These are phyloP conservation scores for Dendroctonus ponderosae DNA, from an alignment of 1,140 invertebrate species.

Conservation along the genomic window DNA sequence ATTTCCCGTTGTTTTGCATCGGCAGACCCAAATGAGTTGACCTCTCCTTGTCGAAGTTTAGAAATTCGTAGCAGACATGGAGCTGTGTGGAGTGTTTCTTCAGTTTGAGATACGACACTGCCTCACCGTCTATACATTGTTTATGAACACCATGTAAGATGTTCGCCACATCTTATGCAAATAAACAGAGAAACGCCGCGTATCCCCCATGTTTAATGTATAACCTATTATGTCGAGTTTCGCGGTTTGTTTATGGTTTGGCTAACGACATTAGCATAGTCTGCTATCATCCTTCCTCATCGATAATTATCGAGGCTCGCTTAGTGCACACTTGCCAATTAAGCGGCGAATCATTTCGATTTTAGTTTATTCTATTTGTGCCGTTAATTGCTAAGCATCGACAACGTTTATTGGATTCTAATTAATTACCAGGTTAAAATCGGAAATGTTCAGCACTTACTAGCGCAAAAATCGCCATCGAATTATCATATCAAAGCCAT, in stretches of 20 bases:
- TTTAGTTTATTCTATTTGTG: slow-evolving; percentile 1
- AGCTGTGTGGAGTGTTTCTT: neutral
- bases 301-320: slow-evolving; percentile 25
- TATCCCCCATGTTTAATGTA: slow-evolving; percentile 31
- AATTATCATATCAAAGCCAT: neutral
- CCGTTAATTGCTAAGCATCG: neutral
- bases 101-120: slow-evolving; percentile 7
- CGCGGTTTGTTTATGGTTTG: slow-evolving; percentile 32
- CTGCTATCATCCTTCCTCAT: slow-evolving; percentile 28
- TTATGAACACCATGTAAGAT: slow-evolving; percentile 31
- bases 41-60: no score
- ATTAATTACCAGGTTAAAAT: slow-evolving; percentile 2
- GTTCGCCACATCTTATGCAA: slow-evolving; percentile 34
- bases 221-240: slow-evolving; percentile 34
- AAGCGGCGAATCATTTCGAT: neutral
- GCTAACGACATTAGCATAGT: slow-evolving; percentile 30
- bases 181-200: slow-evolving; percentile 18
- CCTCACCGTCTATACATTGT: slow-evolving; percentile 13
- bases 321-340: slow-evolving; percentile 24
- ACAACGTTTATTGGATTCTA: slow-evolving; percentile 3
- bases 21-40: no score
- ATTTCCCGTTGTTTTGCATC: no score
- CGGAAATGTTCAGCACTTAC: neutral
- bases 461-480: neutral
- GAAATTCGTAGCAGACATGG: no score